Percentiles rank a stretch among this genome's conserved stretches.
phyloP scores from a whole-genome alignment of 2,797 vertebrate species.

The Hybognathus amarus region DNA sequence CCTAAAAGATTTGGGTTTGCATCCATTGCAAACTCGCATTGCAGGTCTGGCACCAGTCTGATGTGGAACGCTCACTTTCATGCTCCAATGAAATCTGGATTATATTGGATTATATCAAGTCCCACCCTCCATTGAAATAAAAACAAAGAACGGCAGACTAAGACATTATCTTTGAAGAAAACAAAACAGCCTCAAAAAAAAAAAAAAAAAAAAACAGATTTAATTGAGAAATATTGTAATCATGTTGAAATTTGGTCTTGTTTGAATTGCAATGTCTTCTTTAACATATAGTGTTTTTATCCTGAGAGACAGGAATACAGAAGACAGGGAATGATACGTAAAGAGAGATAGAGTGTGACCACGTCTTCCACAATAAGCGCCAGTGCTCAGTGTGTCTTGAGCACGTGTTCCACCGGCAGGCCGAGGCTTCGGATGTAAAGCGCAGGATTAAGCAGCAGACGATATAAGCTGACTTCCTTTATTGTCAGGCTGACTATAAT shows the following conservation, averaged over 20 bases:
- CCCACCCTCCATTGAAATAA: conserved; percentile 56
- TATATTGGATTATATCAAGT: neutral
- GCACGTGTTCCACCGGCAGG: neutral
- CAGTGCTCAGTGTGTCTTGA: neutral
- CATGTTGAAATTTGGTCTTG: conserved; percentile 83
- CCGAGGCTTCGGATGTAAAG: conserved; percentile 7
- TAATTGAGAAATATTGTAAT: conserved; percentile 78
- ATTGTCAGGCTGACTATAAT: conserved; percentile 18
- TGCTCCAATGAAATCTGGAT: conserved; percentile 30
- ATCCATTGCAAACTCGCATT: neutral
- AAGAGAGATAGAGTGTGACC: conserved; percentile 18
- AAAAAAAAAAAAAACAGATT: too few species aligned
- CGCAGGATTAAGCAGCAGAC: conserved; percentile 10
- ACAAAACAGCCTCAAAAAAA: too few species aligned
- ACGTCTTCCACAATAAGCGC: conserved; percentile 10
- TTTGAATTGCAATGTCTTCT: conserved; percentile 82
- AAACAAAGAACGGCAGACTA: neutral
- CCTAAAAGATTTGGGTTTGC: neutral
- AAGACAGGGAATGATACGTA: conserved; percentile 25
- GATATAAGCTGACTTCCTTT: conserved; percentile 1
- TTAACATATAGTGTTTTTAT: conserved; percentile 80
- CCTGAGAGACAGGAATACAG: conserved; percentile 14
- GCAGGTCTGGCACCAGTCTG: conserved; percentile 9
- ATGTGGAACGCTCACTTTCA: conserved; percentile 4
- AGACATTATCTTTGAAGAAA: conserved; percentile 62